phyloP scores from a whole-genome alignment of 2,888 invertebrate species.

The Flexamia atlantica region DNA sequence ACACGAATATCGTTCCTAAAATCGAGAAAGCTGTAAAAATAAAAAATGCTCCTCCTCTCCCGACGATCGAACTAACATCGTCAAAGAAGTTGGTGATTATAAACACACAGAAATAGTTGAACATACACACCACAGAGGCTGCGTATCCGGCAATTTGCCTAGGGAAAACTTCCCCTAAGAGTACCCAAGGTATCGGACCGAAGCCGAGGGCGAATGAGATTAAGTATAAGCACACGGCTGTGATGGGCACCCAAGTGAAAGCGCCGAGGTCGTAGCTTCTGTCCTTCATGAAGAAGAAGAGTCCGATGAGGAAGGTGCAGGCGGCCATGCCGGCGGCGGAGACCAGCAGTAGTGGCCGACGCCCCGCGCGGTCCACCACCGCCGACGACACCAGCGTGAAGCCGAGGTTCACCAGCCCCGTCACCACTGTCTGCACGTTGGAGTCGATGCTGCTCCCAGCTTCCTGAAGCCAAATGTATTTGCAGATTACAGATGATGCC shows the following conservation, averaged over 20 bases:
- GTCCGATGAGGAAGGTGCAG: conserved; percentile 83
- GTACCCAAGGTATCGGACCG: conserved; percentile 94
- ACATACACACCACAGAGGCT: conserved; percentile 86
- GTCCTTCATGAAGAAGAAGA: conserved; percentile 80
- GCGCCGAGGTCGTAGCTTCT: conserved; percentile 75
- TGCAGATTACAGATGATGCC: no score
- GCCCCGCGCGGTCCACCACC: conserved; percentile 89
- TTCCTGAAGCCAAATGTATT: conserved; percentile 73
- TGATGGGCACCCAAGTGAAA: conserved; percentile 80
- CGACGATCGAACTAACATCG: conserved; percentile 77
- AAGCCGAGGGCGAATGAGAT: conserved; percentile 87
- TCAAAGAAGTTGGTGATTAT: conserved; percentile 84
- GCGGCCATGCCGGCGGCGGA: conserved; percentile 87
- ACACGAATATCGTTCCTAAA: conserved; percentile 82
- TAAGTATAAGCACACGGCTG: conserved; percentile 86
- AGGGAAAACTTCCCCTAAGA: conserved; percentile 89
- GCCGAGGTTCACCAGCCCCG: conserved; percentile 90
- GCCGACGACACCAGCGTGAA: conserved; percentile 86
- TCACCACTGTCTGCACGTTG: conserved; percentile 84
- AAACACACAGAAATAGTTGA: conserved; percentile 91
- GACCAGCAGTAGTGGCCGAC: conserved; percentile 85
- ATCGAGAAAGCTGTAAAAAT: conserved; percentile 83
- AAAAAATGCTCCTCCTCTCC: conserved; percentile 79
- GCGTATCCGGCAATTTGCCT: conserved; percentile 88
- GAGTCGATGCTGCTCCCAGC: conserved; percentile 80